These are phyloP conservation scores for Stenopsyche tienmushanensis DNA, from an alignment of 1,140 invertebrate species.

Conservation along the genomic window DNA sequence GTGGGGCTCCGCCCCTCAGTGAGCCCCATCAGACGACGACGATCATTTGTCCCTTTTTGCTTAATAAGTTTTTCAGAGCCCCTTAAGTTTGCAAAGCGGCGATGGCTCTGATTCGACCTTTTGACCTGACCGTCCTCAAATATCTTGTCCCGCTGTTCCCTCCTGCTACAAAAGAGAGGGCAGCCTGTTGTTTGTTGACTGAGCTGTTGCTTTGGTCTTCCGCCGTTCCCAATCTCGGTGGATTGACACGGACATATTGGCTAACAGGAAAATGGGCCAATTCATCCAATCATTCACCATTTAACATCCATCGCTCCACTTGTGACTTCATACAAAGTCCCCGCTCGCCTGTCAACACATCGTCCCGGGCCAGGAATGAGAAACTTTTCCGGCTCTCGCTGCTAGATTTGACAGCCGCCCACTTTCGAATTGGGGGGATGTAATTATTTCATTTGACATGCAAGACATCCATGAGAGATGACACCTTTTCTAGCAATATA, in stretches of 20 bases:
- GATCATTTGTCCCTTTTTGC: too few relatives aligned
- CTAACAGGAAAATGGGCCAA: slow-evolving; percentile 22
- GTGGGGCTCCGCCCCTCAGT: too few relatives aligned
- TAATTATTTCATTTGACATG: too few relatives aligned
- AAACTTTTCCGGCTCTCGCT: background rate
- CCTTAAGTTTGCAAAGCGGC: too few relatives aligned
- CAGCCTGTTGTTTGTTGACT: slow-evolving; percentile 13
- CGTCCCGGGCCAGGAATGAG: too few relatives aligned
- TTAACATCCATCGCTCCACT: slow-evolving; percentile 20
- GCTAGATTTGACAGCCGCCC: too few relatives aligned
- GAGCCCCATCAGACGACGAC: too few relatives aligned
- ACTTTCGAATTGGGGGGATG: too few relatives aligned
- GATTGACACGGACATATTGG: background rate
- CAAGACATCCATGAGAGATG: too few relatives aligned
- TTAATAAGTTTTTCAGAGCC: too few relatives aligned
- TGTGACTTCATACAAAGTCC: background rate
- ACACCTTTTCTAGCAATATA: too few relatives aligned
- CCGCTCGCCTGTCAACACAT: background rate
- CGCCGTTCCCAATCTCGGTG: slow-evolving; percentile 14
- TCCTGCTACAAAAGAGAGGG: background rate
- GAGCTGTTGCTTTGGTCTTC: slow-evolving; percentile 10
- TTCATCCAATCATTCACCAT: slow-evolving; percentile 9
- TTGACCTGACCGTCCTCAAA: slow-evolving; percentile 29
- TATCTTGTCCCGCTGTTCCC: background rate
- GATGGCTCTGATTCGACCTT: slow-evolving; percentile 7